A percentile compares a stretch with the other conserved stretches of the same genome.
Evolutionary conservation across 37 sponge, comb jelly and placozoan species (phyloP).

Genomic region (Chondrosia reniformis): DNA sequence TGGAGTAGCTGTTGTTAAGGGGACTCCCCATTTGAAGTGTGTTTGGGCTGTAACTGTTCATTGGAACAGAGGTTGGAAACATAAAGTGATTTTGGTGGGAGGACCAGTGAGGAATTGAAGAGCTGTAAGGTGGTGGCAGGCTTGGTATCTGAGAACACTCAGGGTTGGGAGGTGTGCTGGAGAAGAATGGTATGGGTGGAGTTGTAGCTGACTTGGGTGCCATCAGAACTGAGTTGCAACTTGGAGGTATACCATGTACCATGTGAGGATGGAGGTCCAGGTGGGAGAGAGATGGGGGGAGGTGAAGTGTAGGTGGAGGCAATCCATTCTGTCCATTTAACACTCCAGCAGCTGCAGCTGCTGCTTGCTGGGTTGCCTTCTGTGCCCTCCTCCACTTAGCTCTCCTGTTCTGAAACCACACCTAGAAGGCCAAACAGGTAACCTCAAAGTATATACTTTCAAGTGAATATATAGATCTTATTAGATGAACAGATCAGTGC

Average conservation of each 20-base stretch:
- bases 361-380: conserved; percentile 81
- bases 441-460: background rate
- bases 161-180: conserved; percentile 42
- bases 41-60: conserved; percentile 14
- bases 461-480: background rate
- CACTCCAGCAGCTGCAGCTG: conserved; percentile 55
- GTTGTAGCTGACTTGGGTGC: conserved; percentile 78
- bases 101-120: conserved; percentile 37
- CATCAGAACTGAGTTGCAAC: conserved; percentile 74
- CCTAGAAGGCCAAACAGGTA: conserved; percentile 27
- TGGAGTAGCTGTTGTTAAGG: conserved; percentile 1
- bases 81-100: conserved; percentile 73
- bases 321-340: conserved; percentile 54
- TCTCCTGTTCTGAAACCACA: conserved; percentile 77
- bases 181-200: conserved; percentile 51
- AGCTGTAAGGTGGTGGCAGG: conserved; percentile 25
- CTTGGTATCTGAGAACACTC: conserved; percentile 14
- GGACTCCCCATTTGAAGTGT: conserved; percentile 1
- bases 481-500: background rate
- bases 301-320: conserved; percentile 21
- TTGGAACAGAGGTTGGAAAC: conserved; percentile 49
- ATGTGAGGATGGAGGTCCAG: conserved; percentile 32
- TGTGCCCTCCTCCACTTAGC: conserved; percentile 76
- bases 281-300: conserved; percentile 39
- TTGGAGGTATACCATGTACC: conserved; percentile 41